phyloP scores from a whole-genome alignment of 2,888 invertebrate species.

The Theretra japonica region DNA sequence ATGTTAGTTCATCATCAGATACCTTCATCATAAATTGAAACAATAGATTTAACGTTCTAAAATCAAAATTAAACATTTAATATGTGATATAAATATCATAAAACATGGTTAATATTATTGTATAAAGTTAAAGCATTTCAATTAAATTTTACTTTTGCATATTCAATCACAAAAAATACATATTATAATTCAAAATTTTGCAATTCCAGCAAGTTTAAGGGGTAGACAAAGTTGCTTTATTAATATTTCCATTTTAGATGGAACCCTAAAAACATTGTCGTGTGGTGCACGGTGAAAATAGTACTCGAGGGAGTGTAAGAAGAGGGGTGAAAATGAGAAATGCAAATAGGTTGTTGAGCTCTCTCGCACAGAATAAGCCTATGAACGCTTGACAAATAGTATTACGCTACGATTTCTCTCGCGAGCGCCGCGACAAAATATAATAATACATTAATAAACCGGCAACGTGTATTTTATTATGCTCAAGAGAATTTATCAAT shows the following conservation, averaged over 20 bases:
- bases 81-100: too few species aligned
- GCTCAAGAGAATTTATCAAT: conserved; percentile 41
- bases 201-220: conserved; percentile 14
- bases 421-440: conserved; percentile 45
- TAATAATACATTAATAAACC: conserved; percentile 56
- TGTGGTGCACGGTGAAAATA: conserved; percentile 67
- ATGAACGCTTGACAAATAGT: conserved; percentile 75
- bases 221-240: conserved; percentile 27
- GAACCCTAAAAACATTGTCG: conserved; percentile 57
- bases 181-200: not conserved
- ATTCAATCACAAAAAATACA: not conserved
- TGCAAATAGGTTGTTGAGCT: conserved; percentile 78
- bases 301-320: conserved; percentile 66
- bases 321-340: conserved; percentile 80
- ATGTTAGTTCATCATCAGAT: too few species aligned
- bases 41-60: too few species aligned
- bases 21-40: too few species aligned
- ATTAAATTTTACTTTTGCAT: not conserved
- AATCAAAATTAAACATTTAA: too few species aligned
- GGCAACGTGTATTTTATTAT: conserved; percentile 45
- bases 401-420: conserved; percentile 64
- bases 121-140: not conserved
- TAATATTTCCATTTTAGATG: conserved; percentile 42
- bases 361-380: conserved; percentile 68
- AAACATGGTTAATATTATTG: too few species aligned